These are phyloP conservation scores for Lontra canadensis DNA, from an alignment of 2,113 vertebrate genomes.

Conservation along the genomic window DNA sequence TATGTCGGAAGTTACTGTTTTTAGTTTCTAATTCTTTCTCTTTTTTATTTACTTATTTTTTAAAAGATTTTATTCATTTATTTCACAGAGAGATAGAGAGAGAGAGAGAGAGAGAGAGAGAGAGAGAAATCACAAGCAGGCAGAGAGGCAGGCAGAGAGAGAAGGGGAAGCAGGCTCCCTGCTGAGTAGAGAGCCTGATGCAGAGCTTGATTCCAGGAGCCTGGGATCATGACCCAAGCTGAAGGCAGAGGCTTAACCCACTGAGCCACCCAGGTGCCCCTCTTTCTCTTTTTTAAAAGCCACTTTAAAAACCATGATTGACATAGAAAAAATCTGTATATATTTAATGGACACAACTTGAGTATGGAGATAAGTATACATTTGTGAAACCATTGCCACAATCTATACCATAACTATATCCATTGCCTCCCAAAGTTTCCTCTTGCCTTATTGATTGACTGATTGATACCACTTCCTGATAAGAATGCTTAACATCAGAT, in stretches of 20 bases:
- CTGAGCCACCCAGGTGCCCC: no score
- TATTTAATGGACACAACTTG: not conserved
- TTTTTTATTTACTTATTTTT: not conserved
- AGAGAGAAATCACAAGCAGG: no score
- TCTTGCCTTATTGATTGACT: not conserved
- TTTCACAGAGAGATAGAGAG: no score
- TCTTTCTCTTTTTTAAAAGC: not conserved
- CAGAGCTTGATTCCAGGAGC: no score
- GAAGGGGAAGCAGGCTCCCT: no score
- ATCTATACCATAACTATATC: not conserved
- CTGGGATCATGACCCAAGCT: no score
- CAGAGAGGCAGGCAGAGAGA: no score
- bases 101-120: no score
- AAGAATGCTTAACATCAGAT: not conserved
- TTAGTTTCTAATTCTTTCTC: not conserved
- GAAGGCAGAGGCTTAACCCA: no score
- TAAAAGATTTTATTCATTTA: no score
- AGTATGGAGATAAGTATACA: not conserved
- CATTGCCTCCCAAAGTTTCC: not conserved
- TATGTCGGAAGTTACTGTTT: not conserved
- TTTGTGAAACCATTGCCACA: not conserved
- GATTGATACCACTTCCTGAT: not conserved
- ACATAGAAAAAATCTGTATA: not conserved
- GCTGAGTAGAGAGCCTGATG: no score
- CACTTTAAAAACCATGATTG: not conserved